A percentile compares a stretch with the other conserved stretches of the same genome.
phyloP scores from a whole-genome alignment of 2,113 vertebrate species.

The Theropithecus gelada region DNA sequence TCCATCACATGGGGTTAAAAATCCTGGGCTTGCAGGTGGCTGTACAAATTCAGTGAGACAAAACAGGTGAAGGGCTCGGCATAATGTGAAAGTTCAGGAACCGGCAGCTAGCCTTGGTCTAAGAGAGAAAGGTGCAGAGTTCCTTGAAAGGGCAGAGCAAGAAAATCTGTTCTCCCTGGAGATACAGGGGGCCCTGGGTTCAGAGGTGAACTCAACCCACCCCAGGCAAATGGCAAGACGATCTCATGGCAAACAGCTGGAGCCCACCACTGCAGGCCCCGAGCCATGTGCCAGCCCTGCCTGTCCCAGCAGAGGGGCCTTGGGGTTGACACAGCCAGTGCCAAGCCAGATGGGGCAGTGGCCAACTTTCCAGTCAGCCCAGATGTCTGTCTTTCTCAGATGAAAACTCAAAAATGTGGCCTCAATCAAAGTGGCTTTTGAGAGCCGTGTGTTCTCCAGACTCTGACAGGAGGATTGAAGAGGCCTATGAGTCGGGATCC shows the following conservation, averaged over 20 bases:
- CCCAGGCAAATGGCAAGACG: not conserved
- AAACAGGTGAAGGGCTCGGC: not conserved
- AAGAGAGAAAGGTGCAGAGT: not conserved
- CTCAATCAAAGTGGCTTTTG: constrained; percentile 51
- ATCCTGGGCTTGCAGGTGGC: not conserved
- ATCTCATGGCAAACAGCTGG: not conserved
- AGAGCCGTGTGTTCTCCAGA: constrained; percentile 25
- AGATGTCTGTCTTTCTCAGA: constrained; percentile 81
- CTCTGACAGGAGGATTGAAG: not conserved
- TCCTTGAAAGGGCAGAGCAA: not conserved
- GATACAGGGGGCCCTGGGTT: not conserved
- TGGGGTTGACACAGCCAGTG: constrained; percentile 60
- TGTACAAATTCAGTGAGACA: not conserved
- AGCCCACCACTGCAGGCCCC: constrained; percentile 71
- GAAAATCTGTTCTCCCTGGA: not conserved
- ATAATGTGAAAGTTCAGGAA: not conserved
- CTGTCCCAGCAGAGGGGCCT: constrained; percentile 70
- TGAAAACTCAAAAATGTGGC: constrained; percentile 81
- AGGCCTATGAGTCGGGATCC: not conserved
- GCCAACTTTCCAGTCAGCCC: constrained; percentile 85
- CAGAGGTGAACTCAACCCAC: not conserved
- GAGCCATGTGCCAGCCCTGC: constrained; percentile 54
- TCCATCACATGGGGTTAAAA: not conserved
- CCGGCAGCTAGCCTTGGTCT: not conserved
- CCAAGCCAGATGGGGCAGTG: constrained; percentile 79